A percentile compares a stretch with the other conserved stretches of the same genome.
Evolutionary conservation across 2,888 invertebrate genomes (phyloP).

Genomic region (Cephonodes hylas): DNA sequence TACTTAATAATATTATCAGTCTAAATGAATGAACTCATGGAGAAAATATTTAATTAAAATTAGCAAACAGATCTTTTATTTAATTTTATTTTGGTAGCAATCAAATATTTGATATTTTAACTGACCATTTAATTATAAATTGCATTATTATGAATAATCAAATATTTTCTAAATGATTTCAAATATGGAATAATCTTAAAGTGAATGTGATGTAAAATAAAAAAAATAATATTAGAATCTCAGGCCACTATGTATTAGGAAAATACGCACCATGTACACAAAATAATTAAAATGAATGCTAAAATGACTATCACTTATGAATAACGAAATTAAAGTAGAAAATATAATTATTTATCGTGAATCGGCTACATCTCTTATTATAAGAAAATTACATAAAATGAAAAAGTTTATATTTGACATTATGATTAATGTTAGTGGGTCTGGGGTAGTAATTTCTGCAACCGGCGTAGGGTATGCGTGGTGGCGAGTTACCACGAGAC

Average conservation of each 20-base stretch:
- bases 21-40: background rate
- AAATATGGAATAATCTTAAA: conserved; percentile 1
- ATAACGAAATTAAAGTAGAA: background rate
- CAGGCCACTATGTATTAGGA: conserved; percentile 17
- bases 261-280: background rate
- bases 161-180: background rate
- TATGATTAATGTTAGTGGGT: background rate
- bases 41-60: background rate
- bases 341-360: background rate
- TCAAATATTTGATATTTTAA: too few relatives aligned
- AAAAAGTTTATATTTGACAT: background rate
- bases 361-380: background rate
- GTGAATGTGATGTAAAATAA: background rate
- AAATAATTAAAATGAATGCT: background rate
- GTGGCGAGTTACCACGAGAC: conserved; percentile 57
- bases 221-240: background rate
- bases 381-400: background rate
- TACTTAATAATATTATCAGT: background rate
- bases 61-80: too few relatives aligned
- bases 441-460: background rate
- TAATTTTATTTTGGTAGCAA: too few relatives aligned
- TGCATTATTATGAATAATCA: background rate
- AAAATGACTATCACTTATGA: background rate
- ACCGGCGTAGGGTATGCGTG: background rate
- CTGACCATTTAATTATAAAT: background rate